A percentile compares a stretch with the other conserved stretches of the same genome.
Conservation (phyloP, 1,140 invertebrate species). For the Lethrus apterus region DNA sequence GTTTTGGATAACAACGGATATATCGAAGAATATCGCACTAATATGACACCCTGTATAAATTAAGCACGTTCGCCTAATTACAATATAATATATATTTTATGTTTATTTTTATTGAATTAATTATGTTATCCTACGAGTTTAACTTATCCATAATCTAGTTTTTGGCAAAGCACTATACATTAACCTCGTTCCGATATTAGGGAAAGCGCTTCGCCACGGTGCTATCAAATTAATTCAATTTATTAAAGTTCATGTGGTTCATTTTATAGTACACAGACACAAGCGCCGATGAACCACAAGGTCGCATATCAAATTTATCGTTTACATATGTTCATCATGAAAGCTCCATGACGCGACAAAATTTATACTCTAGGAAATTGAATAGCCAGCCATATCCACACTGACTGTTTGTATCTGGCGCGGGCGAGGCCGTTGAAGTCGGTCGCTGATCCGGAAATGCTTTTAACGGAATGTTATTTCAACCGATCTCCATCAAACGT, state of each 20-base stretch:
- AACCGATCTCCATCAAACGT: conserved; percentile 27
- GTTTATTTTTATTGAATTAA: conserved; percentile 3
- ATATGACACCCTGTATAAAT: too few species aligned
- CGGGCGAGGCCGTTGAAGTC: conserved; percentile 23
- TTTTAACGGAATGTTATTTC: conserved; percentile 32
- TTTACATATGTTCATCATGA: conserved; percentile 21
- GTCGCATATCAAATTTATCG: conserved; percentile 18
- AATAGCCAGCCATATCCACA: conserved; percentile 23
- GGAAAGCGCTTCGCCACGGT: too few species aligned
- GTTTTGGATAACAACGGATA: too few species aligned
- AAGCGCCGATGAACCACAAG: conserved; percentile 5
- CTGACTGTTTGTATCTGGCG: conserved; percentile 23
- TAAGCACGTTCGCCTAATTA: background rate
- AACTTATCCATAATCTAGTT: too few species aligned
- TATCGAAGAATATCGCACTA: too few species aligned
- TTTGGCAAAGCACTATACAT: too few species aligned
- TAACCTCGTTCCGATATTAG: too few species aligned
- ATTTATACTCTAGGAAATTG: conserved; percentile 31
- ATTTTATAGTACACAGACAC: conserved; percentile 6
- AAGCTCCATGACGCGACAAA: conserved; percentile 20
- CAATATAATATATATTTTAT: conserved; percentile 5
- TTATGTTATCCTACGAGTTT: too few species aligned
- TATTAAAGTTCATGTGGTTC: background rate
- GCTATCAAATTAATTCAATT: background rate
- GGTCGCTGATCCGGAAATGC: conserved; percentile 32